Conservation (phyloP, 2,113 vertebrate genomes). For the Cavia aperea region DNA sequence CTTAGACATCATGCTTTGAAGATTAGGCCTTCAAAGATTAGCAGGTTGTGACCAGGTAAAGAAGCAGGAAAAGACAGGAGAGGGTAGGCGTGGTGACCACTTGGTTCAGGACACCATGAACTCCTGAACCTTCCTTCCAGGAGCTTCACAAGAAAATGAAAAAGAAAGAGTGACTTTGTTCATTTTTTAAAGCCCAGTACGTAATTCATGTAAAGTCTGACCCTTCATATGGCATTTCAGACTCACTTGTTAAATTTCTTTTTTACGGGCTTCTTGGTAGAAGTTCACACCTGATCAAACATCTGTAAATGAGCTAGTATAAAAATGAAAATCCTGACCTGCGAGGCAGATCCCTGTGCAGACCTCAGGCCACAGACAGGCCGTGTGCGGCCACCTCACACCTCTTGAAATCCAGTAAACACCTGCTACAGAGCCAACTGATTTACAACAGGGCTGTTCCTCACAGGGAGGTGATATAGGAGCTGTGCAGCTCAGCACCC, state of each 20-base stretch:
- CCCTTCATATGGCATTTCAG: constrained; percentile 46
- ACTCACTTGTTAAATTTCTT: constrained; percentile 50
- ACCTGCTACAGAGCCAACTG: not conserved
- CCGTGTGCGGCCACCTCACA: not conserved
- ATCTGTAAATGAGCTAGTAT: constrained; percentile 60
- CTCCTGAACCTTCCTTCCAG: constrained; percentile 50
- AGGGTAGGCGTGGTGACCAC: not conserved
- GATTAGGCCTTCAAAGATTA: not conserved
- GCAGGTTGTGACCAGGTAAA: not conserved
- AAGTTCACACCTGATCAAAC: constrained; percentile 69
- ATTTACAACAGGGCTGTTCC: not conserved
- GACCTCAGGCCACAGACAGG: not conserved
- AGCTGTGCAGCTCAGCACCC: not conserved
- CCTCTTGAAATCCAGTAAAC: not conserved
- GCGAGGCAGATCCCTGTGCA: constrained; percentile 7
- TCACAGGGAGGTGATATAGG: not conserved
- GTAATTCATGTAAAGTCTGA: constrained; percentile 56
- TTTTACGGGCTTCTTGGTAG: constrained; percentile 59
- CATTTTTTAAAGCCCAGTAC: constrained; percentile 49
- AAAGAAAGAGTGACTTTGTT: constrained; percentile 59
- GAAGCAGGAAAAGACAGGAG: not conserved
- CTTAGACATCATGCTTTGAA: not conserved
- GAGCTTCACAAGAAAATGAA: constrained; percentile 42
- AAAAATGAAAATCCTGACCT: constrained; percentile 49
- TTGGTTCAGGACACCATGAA: constrained; percentile 14